Conservation (phyloP, 2,113 vertebrate genomes). For the Ictalurus furcatus region DNA sequence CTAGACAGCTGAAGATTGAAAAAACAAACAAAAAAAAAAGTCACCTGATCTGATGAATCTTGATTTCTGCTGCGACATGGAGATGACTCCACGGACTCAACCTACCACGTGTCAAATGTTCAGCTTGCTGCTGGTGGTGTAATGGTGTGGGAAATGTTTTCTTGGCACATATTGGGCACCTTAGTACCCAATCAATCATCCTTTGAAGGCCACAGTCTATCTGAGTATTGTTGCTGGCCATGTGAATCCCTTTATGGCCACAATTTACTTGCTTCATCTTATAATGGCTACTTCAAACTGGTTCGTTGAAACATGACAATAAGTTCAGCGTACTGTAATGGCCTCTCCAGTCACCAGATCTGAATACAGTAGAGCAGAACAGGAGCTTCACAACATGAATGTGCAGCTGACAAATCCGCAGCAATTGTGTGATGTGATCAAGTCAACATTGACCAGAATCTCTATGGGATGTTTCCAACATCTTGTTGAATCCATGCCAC, state of each 20-base stretch:
- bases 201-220: neutral
- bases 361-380: neutral
- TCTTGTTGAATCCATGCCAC: neutral
- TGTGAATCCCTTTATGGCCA: neutral
- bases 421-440: neutral
- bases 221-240: neutral
- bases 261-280: neutral
- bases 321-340: neutral
- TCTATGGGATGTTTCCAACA: neutral
- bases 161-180: neutral
- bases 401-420: neutral
- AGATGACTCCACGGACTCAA: neutral
- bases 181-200: neutral
- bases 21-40: too few species aligned
- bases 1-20: neutral
- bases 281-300: neutral
- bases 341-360: neutral
- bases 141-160: neutral
- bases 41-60: neutral
- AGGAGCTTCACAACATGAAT: neutral
- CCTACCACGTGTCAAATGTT: neutral
- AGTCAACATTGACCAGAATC: neutral
- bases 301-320: neutral
- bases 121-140: neutral
- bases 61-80: neutral